Conservation (phyloP, 2,797 vertebrate species). For the Setipinna tenuifilis region DNA sequence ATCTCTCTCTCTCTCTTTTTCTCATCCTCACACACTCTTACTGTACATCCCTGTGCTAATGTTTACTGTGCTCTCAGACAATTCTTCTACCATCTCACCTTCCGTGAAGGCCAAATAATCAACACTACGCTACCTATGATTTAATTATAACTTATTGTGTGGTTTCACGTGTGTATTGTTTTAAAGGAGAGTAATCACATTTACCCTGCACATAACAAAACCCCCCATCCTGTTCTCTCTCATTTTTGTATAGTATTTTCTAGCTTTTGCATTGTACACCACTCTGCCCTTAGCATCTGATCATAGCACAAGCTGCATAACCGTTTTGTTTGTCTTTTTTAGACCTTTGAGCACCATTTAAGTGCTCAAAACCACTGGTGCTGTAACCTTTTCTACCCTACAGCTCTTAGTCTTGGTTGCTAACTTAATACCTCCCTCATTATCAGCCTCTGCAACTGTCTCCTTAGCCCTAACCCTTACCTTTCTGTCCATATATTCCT, state of each 20-base stretch:
- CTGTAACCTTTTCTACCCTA: background rate
- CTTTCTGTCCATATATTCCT: background rate
- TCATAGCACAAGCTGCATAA: too few species aligned
- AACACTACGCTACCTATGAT: slow-evolving; percentile 71
- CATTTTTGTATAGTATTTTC: background rate
- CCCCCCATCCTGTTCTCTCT: background rate
- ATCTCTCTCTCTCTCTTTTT: too few species aligned
- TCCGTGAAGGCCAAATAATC: slow-evolving; percentile 83
- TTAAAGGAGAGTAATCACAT: slow-evolving; percentile 1
- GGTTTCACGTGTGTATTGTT: slow-evolving; percentile 29
- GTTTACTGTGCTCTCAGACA: slow-evolving; percentile 61
- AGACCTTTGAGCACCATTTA: too few species aligned
- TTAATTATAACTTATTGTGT: slow-evolving; percentile 63
- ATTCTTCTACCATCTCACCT: slow-evolving; percentile 76
- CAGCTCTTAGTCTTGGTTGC: too few species aligned
- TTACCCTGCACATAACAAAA: background rate
- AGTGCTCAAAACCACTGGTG: too few species aligned
- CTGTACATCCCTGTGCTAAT: slow-evolving; percentile 5
- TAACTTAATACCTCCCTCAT: too few species aligned
- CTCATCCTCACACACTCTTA: background rate
- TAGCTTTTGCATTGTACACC: background rate
- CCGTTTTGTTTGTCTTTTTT: too few species aligned
- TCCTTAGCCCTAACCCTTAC: background rate
- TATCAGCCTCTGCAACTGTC: too few species aligned
- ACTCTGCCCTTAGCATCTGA: background rate